Evolutionary conservation across 2,888 invertebrate genomes (phyloP), one percentile per base, ranked within the genome.

Genomic region (Caenorhabditis plicata): DNA sequence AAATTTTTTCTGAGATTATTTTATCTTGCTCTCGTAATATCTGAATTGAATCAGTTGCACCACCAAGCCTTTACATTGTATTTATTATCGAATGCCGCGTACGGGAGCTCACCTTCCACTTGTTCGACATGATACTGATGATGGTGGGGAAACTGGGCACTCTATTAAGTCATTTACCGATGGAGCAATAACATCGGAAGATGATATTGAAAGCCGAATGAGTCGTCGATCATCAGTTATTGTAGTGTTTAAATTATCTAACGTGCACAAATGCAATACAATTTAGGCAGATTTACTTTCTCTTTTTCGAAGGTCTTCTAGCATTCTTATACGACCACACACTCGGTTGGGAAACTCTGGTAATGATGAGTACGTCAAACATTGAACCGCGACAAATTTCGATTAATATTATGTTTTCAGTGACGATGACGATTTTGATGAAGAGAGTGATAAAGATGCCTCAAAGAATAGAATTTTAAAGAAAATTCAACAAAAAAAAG

Each of bases 401-500:
- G 9, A n/a, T n/a, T n/a, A n/a, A n/a, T n/a, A n/a, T n/a, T 8
- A 39, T 19, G 11, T 17, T 62, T 75, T 42, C 54, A 77, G 76
- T 35, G 71, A 74, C 19, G 75, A 76, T 29, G 73, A 73, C 19
- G 71, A 68, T 40, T 60, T 53, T 43, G 74, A 75, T 38, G 75
- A 73, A 48, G 75, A 76, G 35, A 71, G 69, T 41, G 65, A 75
- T 55, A 64, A 72, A 56, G 61, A 71, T 46, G 66, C 70, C 35
- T 61, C 68, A 4, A 73, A 73, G 48, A 75, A 78, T 33, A 69
- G 75, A 25, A 71, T 82, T 13, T 56, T 81, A 46, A 78, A 80
- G 20, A 80, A 80, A 35, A 81, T 83, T 46, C 71, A 77, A 17
- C 72, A 81, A 22, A 82, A 83, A 64, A 82, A 82, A 54, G 82